phyloP scores from a whole-genome alignment of 2,113 vertebrate genomes.

The Noctilio leporinus region DNA sequence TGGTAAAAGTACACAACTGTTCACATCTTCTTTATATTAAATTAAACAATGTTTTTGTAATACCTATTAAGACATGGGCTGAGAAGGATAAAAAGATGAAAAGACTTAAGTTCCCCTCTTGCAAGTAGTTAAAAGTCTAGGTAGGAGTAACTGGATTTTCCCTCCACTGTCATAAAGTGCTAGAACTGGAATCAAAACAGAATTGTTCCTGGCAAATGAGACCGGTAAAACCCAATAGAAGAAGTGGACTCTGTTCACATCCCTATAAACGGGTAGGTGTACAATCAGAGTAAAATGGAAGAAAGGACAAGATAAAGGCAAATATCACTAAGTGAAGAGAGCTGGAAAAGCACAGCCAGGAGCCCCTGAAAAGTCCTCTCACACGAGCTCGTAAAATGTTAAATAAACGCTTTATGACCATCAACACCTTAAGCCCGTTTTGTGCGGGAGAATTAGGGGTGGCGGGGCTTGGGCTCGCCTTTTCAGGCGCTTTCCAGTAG shows the following conservation, averaged over 20 bases:
- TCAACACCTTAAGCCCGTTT: background rate
- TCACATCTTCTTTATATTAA: background rate
- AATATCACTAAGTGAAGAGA: background rate
- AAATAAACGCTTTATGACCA: background rate
- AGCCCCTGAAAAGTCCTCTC: background rate
- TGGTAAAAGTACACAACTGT: background rate
- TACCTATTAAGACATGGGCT: background rate
- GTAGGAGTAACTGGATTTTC: background rate
- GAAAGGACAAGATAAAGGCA: background rate
- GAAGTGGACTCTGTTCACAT: background rate
- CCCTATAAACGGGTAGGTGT: background rate
- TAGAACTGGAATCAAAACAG: background rate
- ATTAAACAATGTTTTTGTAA: background rate
- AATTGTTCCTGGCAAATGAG: background rate
- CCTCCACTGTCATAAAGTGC: background rate
- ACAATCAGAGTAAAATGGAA: background rate
- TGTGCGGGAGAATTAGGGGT: accelerated
- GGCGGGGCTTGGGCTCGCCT: background rate
- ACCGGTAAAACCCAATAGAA: background rate
- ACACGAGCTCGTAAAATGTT: background rate
- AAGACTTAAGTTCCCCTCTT: background rate
- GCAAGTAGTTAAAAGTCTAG: background rate
- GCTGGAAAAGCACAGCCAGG: background rate
- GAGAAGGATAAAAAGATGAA: background rate
- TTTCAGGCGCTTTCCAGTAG: background rate